These are phyloP conservation scores for Atrina japonica DNA, from an alignment of 2,888 invertebrate genomes.

Conservation along the genomic window DNA sequence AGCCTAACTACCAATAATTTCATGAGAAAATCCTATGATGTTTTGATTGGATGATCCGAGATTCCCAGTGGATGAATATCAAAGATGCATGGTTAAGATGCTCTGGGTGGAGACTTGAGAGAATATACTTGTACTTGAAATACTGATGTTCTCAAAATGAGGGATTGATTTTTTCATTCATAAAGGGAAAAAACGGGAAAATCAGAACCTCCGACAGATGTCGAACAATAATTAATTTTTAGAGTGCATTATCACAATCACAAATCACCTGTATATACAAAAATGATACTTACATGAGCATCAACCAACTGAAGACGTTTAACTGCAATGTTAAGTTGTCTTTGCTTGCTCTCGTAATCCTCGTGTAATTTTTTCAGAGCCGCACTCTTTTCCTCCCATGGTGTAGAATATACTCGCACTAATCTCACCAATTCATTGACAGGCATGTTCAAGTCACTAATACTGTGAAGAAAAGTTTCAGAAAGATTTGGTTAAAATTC, in stretches of 20 bases:
- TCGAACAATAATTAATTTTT: too few species aligned
- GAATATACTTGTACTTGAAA: not conserved
- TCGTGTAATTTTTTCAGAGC: constrained; percentile 79
- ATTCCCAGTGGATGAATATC: not conserved
- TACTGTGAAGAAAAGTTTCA: constrained; percentile 64
- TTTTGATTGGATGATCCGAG: not conserved
- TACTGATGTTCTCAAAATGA: too few species aligned
- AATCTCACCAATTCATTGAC: constrained; percentile 78
- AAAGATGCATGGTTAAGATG: not conserved
- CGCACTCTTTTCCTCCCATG: constrained; percentile 80
- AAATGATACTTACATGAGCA: constrained; percentile 78
- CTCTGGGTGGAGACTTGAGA: not conserved
- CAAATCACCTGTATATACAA: too few species aligned
- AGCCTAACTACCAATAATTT: too few species aligned
- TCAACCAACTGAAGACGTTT: constrained; percentile 79
- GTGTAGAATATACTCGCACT: constrained; percentile 79
- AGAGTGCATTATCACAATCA: too few species aligned
- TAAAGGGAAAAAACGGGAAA: too few species aligned
- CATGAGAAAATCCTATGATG: not conserved
- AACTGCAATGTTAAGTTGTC: constrained; percentile 79
- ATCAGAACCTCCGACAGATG: too few species aligned
- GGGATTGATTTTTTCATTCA: too few species aligned
- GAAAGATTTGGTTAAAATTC: too few species aligned
- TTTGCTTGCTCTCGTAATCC: constrained; percentile 79
- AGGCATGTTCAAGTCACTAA: constrained; percentile 79